Percentiles rank a stretch among this genome's conserved stretches.
These are phyloP conservation scores for Meloidogyne exigua DNA, from an alignment of 1,140 invertebrate species.

Conservation along the genomic window DNA sequence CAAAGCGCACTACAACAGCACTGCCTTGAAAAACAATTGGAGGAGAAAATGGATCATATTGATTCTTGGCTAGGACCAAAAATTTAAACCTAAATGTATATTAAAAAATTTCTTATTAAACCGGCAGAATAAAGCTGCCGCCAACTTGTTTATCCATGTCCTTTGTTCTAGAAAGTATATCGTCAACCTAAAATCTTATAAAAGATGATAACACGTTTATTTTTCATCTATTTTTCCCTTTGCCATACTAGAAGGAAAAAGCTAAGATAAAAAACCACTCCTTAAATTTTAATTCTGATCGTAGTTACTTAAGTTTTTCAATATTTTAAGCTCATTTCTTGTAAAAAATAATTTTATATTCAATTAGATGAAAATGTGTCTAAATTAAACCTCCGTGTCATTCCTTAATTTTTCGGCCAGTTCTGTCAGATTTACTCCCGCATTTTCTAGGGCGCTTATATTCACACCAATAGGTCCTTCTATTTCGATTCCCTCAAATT, in stretches of 20 bases:
- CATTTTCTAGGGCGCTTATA: constrained; percentile 55
- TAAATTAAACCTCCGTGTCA: constrained; percentile 50
- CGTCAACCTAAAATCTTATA: constrained; percentile 43
- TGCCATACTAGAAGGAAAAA: too few species aligned
- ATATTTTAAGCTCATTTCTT: too few species aligned
- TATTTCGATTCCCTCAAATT: constrained; percentile 62
- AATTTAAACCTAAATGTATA: not conserved
- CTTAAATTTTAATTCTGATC: too few species aligned
- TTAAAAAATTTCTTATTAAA: not conserved
- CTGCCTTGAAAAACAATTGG: constrained; percentile 62
- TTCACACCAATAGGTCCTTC: constrained; percentile 63
- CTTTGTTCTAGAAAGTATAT: constrained; percentile 56
- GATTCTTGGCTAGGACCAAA: constrained; percentile 58
- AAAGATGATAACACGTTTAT: too few species aligned
- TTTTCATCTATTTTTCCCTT: too few species aligned
- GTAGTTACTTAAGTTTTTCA: too few species aligned
- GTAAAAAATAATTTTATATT: too few species aligned
- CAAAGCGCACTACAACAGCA: constrained; percentile 59
- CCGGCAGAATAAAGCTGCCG: constrained; percentile 57
- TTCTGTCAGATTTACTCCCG: constrained; percentile 62
- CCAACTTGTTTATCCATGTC: constrained; percentile 53
- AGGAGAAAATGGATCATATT: constrained; percentile 62
- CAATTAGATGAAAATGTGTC: not conserved
- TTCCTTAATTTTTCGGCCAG: constrained; percentile 60
- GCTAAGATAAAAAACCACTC: too few species aligned